Evolutionary conservation across 2,113 vertebrate species (phyloP).

Genomic region (Epinephelus lanceolatus): DNA sequence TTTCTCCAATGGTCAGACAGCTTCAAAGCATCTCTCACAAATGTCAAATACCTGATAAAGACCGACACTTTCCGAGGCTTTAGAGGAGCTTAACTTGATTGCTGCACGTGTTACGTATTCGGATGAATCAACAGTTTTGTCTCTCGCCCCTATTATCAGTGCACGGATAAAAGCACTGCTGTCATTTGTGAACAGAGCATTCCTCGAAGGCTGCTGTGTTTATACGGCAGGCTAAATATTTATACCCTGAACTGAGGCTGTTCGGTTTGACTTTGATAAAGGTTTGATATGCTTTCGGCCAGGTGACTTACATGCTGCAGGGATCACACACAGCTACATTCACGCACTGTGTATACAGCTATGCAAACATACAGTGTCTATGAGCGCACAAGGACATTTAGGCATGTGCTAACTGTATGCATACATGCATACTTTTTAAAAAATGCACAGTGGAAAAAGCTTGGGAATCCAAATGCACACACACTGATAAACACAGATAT

Average conservation of each 20-base stretch:
- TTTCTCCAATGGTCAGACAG: neutral
- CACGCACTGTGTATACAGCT: slow-evolving; percentile 35
- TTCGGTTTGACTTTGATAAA: slow-evolving; percentile 52
- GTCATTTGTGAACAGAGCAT: slow-evolving; percentile 39
- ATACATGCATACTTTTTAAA: neutral
- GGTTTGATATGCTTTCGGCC: slow-evolving; percentile 20
- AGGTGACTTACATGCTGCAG: slow-evolving; percentile 43
- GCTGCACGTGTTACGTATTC: neutral
- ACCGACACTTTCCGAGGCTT: neutral
- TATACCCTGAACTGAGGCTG: slow-evolving; percentile 45
- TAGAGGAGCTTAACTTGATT: neutral
- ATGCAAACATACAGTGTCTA: slow-evolving; percentile 25
- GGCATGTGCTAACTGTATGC: neutral
- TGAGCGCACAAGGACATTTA: neutral
- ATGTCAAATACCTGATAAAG: neutral
- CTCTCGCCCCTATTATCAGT: slow-evolving; percentile 29
- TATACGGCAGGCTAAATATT: slow-evolving; percentile 76
- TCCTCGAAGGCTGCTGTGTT: slow-evolving; percentile 65
- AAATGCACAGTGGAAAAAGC: slow-evolving; percentile 27
- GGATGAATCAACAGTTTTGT: slow-evolving; percentile 28
- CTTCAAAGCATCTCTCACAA: neutral
- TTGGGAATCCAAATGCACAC: slow-evolving; percentile 16
- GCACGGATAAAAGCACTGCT: slow-evolving; percentile 25
- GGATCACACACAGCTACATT: slow-evolving; percentile 22
- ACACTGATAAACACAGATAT: slow-evolving; percentile 35